Conservation (phyloP, 2,797 vertebrate genomes). For the Aldrovandia affinis region DNA sequence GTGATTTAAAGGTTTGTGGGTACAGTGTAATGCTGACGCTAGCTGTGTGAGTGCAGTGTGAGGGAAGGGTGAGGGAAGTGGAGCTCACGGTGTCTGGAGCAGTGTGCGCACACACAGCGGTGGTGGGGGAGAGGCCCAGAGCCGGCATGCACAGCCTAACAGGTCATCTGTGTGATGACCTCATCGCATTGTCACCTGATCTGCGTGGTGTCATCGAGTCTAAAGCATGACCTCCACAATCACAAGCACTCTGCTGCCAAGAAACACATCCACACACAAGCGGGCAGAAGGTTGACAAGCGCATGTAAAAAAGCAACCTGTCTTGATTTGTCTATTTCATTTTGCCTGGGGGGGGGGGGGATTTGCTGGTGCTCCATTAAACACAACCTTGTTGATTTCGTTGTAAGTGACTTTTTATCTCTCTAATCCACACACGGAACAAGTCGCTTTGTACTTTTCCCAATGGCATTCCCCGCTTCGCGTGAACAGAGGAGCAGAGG, state of each 20-base stretch:
- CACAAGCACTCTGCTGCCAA: background rate
- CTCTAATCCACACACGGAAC: background rate
- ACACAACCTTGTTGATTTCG: background rate
- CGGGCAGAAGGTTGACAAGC: background rate
- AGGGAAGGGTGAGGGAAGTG: too few species aligned
- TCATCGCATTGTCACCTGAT: background rate
- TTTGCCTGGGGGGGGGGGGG: background rate
- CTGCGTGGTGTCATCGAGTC: background rate
- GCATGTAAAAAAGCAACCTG: background rate
- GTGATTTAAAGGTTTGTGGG: slow-evolving; percentile 53
- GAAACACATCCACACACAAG: background rate
- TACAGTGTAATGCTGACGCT: slow-evolving; percentile 10
- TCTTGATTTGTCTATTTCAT: background rate
- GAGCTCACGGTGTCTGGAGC: background rate
- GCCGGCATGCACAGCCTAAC: background rate
- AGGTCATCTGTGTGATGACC: background rate
- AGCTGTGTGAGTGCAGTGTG: background rate
- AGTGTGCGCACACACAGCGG: background rate
- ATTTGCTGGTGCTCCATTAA: background rate
- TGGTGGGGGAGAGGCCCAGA: too few species aligned
- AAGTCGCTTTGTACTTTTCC: background rate
- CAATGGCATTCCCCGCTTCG: background rate
- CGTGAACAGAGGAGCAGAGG: background rate
- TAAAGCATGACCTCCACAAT: background rate
- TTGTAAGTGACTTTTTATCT: background rate